Evolutionary conservation across 1,140 invertebrate species (phyloP).

Genomic region (Colletes latitarsis): DNA sequence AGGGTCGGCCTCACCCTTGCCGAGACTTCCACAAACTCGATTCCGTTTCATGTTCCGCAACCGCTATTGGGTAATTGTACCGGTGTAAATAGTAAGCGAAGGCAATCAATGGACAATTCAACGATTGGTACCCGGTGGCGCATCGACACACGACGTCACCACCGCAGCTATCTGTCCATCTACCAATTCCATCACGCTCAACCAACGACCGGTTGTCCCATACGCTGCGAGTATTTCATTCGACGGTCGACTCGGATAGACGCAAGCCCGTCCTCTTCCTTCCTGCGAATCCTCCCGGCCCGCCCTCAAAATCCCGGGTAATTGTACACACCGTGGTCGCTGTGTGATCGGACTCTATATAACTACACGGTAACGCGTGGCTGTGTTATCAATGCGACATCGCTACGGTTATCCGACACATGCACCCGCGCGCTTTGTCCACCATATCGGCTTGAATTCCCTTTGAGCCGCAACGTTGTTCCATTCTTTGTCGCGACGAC

Average conservation of each 20-base stretch:
- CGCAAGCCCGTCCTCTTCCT: not conserved
- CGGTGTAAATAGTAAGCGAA: slow-evolving; percentile 71
- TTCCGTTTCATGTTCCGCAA: slow-evolving; percentile 11
- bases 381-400: slow-evolving; percentile 21
- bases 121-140: slow-evolving; percentile 61
- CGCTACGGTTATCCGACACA: slow-evolving; percentile 8
- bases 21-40: slow-evolving; percentile 10
- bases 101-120: slow-evolving; percentile 72
- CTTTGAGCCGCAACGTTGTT: not conserved
- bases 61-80: slow-evolving; percentile 51
- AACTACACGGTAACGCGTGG: slow-evolving; percentile 20
- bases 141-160: slow-evolving; percentile 42
- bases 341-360: slow-evolving; percentile 10
- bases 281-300: no score
- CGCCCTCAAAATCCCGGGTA: slow-evolving; percentile 5
- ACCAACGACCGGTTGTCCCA: slow-evolving; percentile 37
- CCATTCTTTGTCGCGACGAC: not conserved
- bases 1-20: not conserved
- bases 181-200: slow-evolving; percentile 71
- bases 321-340: slow-evolving; percentile 24
- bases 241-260: slow-evolving; percentile 52
- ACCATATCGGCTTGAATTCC: not conserved
- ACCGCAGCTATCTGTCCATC: slow-evolving; percentile 55
- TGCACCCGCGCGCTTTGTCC: not conserved
- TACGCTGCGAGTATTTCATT: slow-evolving; percentile 68